Evolutionary conservation across 2,113 vertebrate genomes (phyloP).

Genomic region (Apteryx owenii): DNA sequence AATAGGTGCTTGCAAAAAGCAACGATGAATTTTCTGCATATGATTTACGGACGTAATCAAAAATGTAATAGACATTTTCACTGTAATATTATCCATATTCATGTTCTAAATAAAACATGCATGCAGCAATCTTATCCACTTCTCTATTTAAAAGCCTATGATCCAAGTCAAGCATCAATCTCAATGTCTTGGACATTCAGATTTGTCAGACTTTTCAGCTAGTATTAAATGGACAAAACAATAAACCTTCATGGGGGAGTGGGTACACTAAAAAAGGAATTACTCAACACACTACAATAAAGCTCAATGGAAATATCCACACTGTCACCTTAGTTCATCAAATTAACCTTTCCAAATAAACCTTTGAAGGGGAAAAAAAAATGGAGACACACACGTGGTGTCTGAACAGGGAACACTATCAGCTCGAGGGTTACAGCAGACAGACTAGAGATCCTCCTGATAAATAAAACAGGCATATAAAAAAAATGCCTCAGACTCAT

Average conservation of each 20-base stretch:
- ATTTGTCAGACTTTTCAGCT: neutral
- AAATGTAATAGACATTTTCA: neutral
- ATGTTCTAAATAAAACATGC: neutral
- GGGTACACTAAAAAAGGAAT: neutral
- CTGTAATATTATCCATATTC: neutral
- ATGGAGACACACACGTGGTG: neutral
- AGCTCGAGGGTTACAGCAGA: rapidly evolving
- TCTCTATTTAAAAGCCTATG: neutral
- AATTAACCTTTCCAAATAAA: neutral
- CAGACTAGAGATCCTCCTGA: neutral
- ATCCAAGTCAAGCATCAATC: neutral
- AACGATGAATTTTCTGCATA: neutral
- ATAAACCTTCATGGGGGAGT: neutral
- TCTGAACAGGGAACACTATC: neutral
- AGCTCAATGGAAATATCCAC: neutral
- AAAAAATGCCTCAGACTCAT: neutral
- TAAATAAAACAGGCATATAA: neutral
- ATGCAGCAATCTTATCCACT: neutral
- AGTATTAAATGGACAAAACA: neutral
- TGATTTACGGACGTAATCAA: conserved; percentile 12
- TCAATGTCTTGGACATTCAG: neutral
- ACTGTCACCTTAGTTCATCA: neutral
- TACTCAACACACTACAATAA: neutral
- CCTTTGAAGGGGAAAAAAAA: neutral
- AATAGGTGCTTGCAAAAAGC: neutral